Base-by-base conservation (phyloP, 2,888 invertebrate genomes). In the Agrotis ipsilon region DNA sequence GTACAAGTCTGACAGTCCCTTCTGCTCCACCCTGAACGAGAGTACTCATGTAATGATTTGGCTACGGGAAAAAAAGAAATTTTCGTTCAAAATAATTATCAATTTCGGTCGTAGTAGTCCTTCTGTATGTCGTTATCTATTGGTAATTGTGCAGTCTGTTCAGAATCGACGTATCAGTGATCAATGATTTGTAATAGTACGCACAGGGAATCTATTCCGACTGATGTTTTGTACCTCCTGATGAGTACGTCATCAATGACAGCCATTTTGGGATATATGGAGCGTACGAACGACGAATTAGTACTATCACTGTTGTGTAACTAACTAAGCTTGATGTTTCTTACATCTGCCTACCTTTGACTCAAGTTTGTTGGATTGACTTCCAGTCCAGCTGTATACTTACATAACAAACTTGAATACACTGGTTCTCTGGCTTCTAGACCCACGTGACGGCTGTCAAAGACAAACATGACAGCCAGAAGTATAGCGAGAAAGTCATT, bases 161-260 rank as follows among this genome's bases (percentile, higher is more conserved):
- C 55, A 54, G 52, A 49, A 62, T 71, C 48, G 57, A 39, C 55
- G 43, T 64, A 78, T 64, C 59, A 60, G 43, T 77, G 78, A 81
- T 77, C 82, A 78, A 61, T 81, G 81, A 81, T 81, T 78, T 81
- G 78, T 81, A 78, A 60, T 69, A 75, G 24, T 58, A 74, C 73
- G 66, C 81, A 55, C 45, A 46, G 49, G 54, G 57, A 61, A 55
- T 67, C 46, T 78, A 48, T 65, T 61, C 39, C 14, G 14, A 62
- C 5, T 64, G 24, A 43, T 49, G 58, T 55, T 59, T 61, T 43
- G 19, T 19, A 32, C n/a, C 45, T 43, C 14, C 27, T 60, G 11
- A 49, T 24, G n/a, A n/a, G 49, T 48, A 54, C 21, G 48, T 73
- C 16, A 68, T 45, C 46, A 55, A 9, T 59, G 21, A 5, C 19